Evolutionary conservation across 2,888 invertebrate species (phyloP).

Genomic region (Euspilapteryx auroguttella): DNA sequence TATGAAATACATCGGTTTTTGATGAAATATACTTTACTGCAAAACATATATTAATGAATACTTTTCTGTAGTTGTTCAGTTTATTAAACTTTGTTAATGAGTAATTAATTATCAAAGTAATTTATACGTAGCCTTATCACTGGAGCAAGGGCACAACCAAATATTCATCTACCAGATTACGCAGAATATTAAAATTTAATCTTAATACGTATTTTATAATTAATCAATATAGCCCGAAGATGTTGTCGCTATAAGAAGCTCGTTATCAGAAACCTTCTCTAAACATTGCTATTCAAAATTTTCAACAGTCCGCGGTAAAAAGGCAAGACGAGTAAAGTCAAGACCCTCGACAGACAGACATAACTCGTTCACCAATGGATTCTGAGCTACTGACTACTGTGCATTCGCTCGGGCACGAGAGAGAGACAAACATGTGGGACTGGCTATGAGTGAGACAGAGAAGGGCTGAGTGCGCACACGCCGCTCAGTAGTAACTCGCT

Average conservation of each 20-base stretch:
- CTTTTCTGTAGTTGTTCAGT: too few relatives aligned
- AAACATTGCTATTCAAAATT: conserved; percentile 42
- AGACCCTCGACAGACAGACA: conserved; percentile 30
- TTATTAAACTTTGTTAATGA: too few relatives aligned
- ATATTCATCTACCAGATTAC: too few relatives aligned
- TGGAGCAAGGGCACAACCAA: too few relatives aligned
- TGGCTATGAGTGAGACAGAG: conserved; percentile 1
- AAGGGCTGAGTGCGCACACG: conserved; percentile 20
- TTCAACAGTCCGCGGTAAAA: conserved; percentile 36
- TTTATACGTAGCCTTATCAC: too few relatives aligned
- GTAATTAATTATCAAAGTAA: too few relatives aligned
- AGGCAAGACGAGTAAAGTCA: conserved; percentile 30
- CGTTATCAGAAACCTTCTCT: conserved; percentile 32
- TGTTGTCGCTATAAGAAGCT: conserved; percentile 31
- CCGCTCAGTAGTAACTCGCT: conserved; percentile 28
- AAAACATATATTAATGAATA: too few relatives aligned
- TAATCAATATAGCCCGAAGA: conserved; percentile 38
- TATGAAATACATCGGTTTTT: too few relatives aligned
- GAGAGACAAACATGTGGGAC: conserved; percentile 15
- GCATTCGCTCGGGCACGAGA: conserved; percentile 24
- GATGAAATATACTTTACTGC: too few relatives aligned
- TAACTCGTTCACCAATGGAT: conserved; percentile 47
- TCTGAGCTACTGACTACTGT: conserved; percentile 46
- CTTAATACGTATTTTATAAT: too few relatives aligned
- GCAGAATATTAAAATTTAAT: too few relatives aligned